These are phyloP conservation scores for Armadillidium nasatum DNA, from an alignment of 1,140 invertebrate genomes.

Conservation along the genomic window DNA sequence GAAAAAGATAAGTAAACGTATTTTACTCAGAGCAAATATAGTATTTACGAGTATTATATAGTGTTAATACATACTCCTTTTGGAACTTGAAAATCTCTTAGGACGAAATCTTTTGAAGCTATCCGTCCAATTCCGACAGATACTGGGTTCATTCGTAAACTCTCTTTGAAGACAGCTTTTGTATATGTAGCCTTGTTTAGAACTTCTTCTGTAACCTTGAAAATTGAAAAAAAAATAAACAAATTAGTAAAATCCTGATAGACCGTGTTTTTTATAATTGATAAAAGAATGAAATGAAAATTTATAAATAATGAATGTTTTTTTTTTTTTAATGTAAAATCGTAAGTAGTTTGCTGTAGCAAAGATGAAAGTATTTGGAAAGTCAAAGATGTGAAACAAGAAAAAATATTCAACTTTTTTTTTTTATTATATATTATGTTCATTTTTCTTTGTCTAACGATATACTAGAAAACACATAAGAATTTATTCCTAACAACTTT, in stretches of 20 bases:
- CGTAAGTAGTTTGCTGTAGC: too few species aligned
- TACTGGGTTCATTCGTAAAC: slow-evolving; percentile 73
- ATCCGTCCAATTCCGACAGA: slow-evolving; percentile 74
- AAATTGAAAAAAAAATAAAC: neutral
- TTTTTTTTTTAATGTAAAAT: too few species aligned
- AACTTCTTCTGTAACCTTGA: slow-evolving; percentile 53
- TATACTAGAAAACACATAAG: too few species aligned
- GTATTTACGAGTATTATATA: neutral
- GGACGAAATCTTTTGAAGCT: slow-evolving; percentile 65
- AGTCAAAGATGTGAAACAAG: too few species aligned
- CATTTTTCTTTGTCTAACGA: too few species aligned
- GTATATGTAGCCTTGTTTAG: slow-evolving; percentile 64
- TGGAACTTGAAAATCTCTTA: slow-evolving; percentile 78
- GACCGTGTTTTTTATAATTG: neutral
- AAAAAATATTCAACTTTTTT: too few species aligned
- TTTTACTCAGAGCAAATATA: neutral
- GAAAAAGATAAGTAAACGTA: neutral
- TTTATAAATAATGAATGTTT: too few species aligned
- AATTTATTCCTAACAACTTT: too few species aligned
- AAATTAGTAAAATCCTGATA: neutral
- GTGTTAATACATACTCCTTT: slow-evolving; percentile 56
- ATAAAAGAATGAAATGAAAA: neutral
- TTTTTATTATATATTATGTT: too few species aligned
- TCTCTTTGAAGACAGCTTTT: slow-evolving; percentile 77
- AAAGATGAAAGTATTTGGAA: too few species aligned